Base-by-base conservation (phyloP, 2,113 vertebrate species). In the Scortum barcoo region DNA sequence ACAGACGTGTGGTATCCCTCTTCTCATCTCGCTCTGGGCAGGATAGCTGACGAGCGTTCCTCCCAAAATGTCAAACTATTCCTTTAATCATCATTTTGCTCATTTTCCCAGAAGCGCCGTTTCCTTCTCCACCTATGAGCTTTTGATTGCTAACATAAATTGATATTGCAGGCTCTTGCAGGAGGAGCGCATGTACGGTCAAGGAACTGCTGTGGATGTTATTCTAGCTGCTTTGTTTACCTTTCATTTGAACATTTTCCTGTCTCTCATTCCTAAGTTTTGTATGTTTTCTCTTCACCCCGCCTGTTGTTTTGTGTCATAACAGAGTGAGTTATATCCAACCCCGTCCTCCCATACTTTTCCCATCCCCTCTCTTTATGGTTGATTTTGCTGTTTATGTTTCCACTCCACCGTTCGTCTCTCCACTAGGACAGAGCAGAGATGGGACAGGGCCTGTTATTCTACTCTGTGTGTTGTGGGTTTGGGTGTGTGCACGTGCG, bases 231-330 rank as follows among this genome's bases (percentile, higher is more conserved):
- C 83, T 86, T 92, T 95, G 94, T 95, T 96, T 95, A 86, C 88
- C 83, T 95, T 95, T 94, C 90, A 91, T 94, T 94, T 92, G 83
- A 91, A 95, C 75, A 91, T 92, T 90, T 95, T 91, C 93, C 91
- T 78, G 86, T 94, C 92, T 93, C 92, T 91, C 89, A 89, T 95
- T 95, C 93, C 92, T 88, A 72, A 62, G 68, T 92, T 94, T 89
- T 91, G 90, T 93, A 84, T 95, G 94, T 95, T 95, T 95, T 94
- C 90, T 72, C 90, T 92, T 89, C 80, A 78, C 87, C 87, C 91
- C 22, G 89, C 66, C 92, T 91, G 87, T 94, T 95, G 93, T 96
- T 95, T 95, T 90, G 90, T 95, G 91, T 95, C 92, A 95, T 93
- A 96, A 95, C 94, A 95, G 89, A 92, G 90, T 80, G 65, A 90